These are phyloP conservation scores for Tragulus kanchil DNA, from an alignment of 2,113 vertebrate species.

Conservation along the genomic window DNA sequence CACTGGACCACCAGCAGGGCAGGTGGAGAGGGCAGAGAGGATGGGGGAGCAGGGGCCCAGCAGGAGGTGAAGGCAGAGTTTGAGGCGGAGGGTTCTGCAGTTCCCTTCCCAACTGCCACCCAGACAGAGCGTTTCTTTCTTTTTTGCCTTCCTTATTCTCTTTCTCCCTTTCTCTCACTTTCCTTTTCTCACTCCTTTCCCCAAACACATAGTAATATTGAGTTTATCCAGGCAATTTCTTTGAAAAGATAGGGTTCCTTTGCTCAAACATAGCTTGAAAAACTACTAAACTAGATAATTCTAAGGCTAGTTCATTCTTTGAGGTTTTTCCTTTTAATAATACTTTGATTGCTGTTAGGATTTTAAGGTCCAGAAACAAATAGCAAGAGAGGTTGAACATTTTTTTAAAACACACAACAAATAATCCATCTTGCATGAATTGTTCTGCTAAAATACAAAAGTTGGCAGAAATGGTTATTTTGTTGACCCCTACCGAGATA, in stretches of 20 bases:
- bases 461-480: background rate
- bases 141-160: background rate
- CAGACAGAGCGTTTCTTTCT: background rate
- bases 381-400: background rate
- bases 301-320: background rate
- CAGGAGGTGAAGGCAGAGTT: background rate
- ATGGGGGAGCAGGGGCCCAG: too few relatives aligned
- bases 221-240: constrained; percentile 22
- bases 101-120: background rate
- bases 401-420: background rate
- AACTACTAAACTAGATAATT: constrained; percentile 14
- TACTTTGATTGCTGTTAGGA: constrained; percentile 9
- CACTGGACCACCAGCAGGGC: background rate
- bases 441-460: background rate
- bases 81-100: background rate
- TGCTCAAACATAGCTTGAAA: constrained; percentile 27
- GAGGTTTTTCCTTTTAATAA: background rate
- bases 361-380: constrained; percentile 20
- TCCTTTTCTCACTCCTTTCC: background rate
- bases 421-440: background rate
- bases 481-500: background rate
- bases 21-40: background rate
- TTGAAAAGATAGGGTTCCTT: constrained; percentile 14
- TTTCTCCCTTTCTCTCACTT: background rate
- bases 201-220: background rate